phyloP scores from a whole-genome alignment of 2,888 invertebrate species.

The Drosophila lacicola region DNA sequence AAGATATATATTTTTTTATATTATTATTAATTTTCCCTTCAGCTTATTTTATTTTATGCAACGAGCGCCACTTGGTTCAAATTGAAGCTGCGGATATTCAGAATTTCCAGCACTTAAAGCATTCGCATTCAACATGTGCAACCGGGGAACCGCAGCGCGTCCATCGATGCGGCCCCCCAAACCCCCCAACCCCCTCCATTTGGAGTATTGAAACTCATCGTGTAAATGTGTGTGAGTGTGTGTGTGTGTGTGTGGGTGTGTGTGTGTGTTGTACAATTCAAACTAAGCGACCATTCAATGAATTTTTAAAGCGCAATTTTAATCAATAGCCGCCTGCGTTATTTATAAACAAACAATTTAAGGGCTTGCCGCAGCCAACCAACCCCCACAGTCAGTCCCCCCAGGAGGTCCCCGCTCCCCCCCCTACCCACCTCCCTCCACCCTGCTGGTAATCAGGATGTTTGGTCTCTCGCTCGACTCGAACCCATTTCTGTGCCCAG shows the following conservation, averaged over 20 bases:
- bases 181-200: neutral
- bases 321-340: slow-evolving; percentile 70
- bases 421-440: neutral
- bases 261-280: slow-evolving; percentile 55
- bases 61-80: neutral
- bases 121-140: slow-evolving; percentile 54
- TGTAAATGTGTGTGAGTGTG: slow-evolving; percentile 12
- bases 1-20: no score
- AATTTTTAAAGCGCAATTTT: slow-evolving; percentile 73
- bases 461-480: slow-evolving; percentile 15
- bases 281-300: slow-evolving; percentile 58
- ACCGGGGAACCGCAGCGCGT: slow-evolving; percentile 5
- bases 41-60: no score
- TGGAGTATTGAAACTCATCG: slow-evolving; percentile 23
- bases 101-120: slow-evolving; percentile 23
- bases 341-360: slow-evolving; percentile 74
- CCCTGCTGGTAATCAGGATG: slow-evolving; percentile 23
- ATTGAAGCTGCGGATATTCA: neutral
- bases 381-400: neutral
- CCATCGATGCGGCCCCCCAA: slow-evolving; percentile 1
- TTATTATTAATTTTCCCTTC: no score
- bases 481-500: slow-evolving; percentile 16
- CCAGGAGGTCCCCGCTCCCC: neutral
- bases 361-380: slow-evolving; percentile 22
- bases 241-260: slow-evolving; percentile 20